A percentile compares a stretch with the other conserved stretches of the same genome.
phyloP scores from a whole-genome alignment of 2,113 vertebrate genomes.

The Theristicus caerulescens region DNA sequence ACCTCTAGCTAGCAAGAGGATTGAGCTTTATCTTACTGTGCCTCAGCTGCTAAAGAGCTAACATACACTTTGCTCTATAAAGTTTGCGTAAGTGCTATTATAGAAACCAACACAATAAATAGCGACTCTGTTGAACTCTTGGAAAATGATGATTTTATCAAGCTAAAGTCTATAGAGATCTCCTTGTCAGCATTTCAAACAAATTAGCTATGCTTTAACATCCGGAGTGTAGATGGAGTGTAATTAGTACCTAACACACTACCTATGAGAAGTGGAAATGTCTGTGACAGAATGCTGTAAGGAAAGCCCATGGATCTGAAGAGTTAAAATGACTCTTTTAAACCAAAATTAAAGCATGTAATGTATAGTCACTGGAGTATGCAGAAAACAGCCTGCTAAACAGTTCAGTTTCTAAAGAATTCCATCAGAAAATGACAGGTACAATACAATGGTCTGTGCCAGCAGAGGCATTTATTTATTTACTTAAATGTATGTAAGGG shows the following conservation, averaged over 20 bases:
- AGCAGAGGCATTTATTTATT: not conserved
- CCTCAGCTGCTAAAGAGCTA: not conserved
- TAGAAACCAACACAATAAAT: not conserved
- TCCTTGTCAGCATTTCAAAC: not conserved
- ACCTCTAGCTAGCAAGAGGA: not conserved
- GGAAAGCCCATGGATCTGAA: not conserved
- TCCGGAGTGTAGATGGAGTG: not conserved
- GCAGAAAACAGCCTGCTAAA: not conserved
- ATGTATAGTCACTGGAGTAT: accelerated
- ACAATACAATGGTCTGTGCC: not conserved
- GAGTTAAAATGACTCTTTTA: not conserved
- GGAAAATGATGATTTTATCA: not conserved
- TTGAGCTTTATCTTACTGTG: not conserved
- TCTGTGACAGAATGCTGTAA: not conserved
- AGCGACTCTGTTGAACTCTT: not conserved
- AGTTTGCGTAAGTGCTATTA: not conserved
- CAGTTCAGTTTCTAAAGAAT: accelerated
- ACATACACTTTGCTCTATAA: not conserved
- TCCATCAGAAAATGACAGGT: not conserved
- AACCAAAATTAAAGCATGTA: not conserved
- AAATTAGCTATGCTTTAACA: not conserved
- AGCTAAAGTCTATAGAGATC: not conserved
- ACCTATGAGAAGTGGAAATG: not conserved
- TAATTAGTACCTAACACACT: not conserved
- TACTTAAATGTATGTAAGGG: not conserved